phyloP scores from a whole-genome alignment of 2,888 invertebrate genomes.

The Tuberolachnus salignus region DNA sequence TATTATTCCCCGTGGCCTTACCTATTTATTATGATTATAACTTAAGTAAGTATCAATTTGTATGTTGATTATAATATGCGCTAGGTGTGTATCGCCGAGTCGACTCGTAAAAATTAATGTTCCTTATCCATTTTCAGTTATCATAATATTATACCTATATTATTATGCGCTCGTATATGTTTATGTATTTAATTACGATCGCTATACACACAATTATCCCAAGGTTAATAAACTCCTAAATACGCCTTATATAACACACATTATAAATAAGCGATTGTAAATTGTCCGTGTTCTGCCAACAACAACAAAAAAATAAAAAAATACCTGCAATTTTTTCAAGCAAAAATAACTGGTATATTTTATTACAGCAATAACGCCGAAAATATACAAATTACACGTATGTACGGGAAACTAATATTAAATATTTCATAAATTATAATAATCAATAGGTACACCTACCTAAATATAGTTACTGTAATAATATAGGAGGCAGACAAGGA shows the following conservation, averaged over 20 bases:
- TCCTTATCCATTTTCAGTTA: constrained; percentile 25
- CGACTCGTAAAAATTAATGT: constrained; percentile 38
- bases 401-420: too few relatives aligned
- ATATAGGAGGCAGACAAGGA: too few relatives aligned
- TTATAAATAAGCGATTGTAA: constrained; percentile 11
- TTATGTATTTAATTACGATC: constrained; percentile 6
- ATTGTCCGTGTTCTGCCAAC: background rate
- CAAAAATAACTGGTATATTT: too few relatives aligned
- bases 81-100: constrained; percentile 29
- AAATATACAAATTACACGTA: too few relatives aligned
- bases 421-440: too few relatives aligned
- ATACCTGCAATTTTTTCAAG: too few relatives aligned
- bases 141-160: background rate
- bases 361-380: too few relatives aligned
- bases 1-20: too few relatives aligned
- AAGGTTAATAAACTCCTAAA: constrained; percentile 44
- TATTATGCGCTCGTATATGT: background rate
- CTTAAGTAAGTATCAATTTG: constrained; percentile 37
- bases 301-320: too few relatives aligned
- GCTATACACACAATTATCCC: constrained; percentile 1
- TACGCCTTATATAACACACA: background rate
- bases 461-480: too few relatives aligned
- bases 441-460: too few relatives aligned
- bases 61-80: constrained; percentile 18
- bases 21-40: too few relatives aligned